Evolutionary conservation across 2,113 vertebrate species (phyloP).

Genomic region (Sula dactylatra): DNA sequence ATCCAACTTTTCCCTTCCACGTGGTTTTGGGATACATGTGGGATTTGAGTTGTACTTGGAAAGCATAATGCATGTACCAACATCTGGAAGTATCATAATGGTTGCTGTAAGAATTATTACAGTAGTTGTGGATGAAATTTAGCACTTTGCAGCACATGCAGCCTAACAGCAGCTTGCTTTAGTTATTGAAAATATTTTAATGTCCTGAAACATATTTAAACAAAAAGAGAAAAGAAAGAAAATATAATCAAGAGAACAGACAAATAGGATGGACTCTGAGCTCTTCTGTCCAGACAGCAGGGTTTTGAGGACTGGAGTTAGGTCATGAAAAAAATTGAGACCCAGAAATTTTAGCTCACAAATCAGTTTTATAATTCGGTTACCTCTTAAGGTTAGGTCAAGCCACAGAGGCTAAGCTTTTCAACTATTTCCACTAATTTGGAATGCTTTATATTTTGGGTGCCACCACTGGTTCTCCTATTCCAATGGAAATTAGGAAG

Average conservation of each 20-base stretch:
- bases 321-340: neutral
- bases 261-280: neutral
- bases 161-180: neutral
- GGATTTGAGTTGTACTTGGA: conserved; percentile 53
- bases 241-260: neutral
- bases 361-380: neutral
- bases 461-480: neutral
- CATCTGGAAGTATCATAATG: conserved; percentile 53
- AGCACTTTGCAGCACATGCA: conserved; percentile 18
- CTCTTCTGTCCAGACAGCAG: neutral
- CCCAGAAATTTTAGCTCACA: neutral
- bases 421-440: neutral
- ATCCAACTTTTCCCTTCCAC: conserved; percentile 67
- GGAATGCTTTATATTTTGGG: neutral
- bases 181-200: conserved; percentile 3
- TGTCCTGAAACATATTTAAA: neutral
- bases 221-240: neutral
- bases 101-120: conserved; percentile 26
- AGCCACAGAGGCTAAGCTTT: neutral
- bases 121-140: neutral
- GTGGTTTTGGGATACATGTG: conserved; percentile 68
- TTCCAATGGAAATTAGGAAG: neutral
- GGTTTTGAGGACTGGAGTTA: neutral
- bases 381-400: neutral
- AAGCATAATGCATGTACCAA: conserved; percentile 26